Percentiles rank a stretch among this genome's conserved stretches.
Conservation (phyloP, 2,888 invertebrate species). For the Parthenolecanium corni region DNA sequence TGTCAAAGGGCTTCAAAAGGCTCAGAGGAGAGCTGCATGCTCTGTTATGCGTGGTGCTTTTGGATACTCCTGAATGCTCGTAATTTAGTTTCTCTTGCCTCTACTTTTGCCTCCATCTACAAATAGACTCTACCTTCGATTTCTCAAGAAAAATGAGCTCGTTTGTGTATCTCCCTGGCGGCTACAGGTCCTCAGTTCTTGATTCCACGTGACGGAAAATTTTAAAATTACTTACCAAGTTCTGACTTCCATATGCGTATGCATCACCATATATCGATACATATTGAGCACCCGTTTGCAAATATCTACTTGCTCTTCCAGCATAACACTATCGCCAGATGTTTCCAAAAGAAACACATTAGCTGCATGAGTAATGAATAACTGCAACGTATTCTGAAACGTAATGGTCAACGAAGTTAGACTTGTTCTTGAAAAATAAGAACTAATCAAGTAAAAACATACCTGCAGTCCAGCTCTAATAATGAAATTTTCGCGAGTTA, state of each 20-base stretch:
- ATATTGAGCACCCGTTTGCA: conserved; percentile 93
- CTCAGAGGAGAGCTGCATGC: too few relatives aligned
- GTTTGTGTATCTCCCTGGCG: too few relatives aligned
- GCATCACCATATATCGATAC: conserved; percentile 94
- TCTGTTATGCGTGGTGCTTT: too few relatives aligned
- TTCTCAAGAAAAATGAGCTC: too few relatives aligned
- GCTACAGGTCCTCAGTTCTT: too few relatives aligned
- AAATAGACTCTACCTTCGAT: too few relatives aligned
- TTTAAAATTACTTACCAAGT: conserved; percentile 59
- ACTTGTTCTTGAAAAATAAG: too few relatives aligned
- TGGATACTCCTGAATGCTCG: too few relatives aligned
- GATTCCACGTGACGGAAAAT: not conserved
- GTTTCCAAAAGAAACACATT: conserved; percentile 76
- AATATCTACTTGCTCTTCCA: conserved; percentile 89
- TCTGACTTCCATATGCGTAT: conserved; percentile 77
- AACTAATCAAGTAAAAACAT: conserved; percentile 31
- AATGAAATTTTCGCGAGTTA: conserved; percentile 64
- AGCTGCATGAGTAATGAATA: conserved; percentile 90
- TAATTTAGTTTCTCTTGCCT: too few relatives aligned
- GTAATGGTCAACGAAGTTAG: conserved; percentile 21
- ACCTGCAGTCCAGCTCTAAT: conserved; percentile 73
- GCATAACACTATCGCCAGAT: conserved; percentile 46
- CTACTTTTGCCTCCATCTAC: too few relatives aligned
- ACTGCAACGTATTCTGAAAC: conserved; percentile 45
- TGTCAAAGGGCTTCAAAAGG: too few relatives aligned